These are phyloP conservation scores for Apostichopus californicus DNA, from an alignment of 35 echinoderm and acorn worm species.

Conservation along the genomic window DNA sequence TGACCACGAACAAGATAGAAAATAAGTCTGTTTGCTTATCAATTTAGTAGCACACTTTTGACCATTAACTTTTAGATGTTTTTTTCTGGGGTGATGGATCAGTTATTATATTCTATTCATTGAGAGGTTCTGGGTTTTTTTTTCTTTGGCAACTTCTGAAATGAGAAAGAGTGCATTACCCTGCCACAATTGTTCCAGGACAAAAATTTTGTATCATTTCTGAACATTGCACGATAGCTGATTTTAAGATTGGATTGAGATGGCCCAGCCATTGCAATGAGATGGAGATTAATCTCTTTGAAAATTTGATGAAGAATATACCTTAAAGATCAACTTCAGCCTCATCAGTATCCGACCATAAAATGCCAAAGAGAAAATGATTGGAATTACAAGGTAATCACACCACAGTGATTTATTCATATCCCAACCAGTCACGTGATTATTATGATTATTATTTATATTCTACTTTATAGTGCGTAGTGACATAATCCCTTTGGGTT, in stretches of 20 bases:
- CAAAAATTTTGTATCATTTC: too few relatives aligned
- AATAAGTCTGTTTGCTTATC: conserved; percentile 39
- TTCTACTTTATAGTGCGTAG: not conserved
- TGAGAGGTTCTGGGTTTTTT: not conserved
- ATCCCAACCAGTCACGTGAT: not conserved
- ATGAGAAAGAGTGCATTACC: conserved; percentile 13
- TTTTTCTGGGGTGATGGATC: conserved; percentile 53
- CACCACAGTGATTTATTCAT: not conserved
- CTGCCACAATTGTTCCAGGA: not conserved
- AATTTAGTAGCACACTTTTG: conserved; percentile 47
- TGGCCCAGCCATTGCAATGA: too few relatives aligned
- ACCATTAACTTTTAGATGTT: conserved; percentile 12
- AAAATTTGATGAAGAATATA: not conserved
- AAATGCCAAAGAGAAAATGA: not conserved
- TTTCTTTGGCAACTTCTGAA: not conserved
- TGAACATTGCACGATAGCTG: too few relatives aligned
- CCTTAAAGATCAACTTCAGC: not conserved
- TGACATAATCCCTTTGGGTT: not conserved
- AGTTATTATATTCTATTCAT: conserved; percentile 38
- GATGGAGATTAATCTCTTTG: not conserved
- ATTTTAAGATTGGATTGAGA: too few relatives aligned
- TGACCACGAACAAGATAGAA: conserved; percentile 25
- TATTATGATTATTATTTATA: not conserved
- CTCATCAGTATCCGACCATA: not conserved
- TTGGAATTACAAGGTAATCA: not conserved